These are phyloP conservation scores for Picus viridis DNA, from an alignment of 2,797 vertebrate genomes.

Conservation along the genomic window DNA sequence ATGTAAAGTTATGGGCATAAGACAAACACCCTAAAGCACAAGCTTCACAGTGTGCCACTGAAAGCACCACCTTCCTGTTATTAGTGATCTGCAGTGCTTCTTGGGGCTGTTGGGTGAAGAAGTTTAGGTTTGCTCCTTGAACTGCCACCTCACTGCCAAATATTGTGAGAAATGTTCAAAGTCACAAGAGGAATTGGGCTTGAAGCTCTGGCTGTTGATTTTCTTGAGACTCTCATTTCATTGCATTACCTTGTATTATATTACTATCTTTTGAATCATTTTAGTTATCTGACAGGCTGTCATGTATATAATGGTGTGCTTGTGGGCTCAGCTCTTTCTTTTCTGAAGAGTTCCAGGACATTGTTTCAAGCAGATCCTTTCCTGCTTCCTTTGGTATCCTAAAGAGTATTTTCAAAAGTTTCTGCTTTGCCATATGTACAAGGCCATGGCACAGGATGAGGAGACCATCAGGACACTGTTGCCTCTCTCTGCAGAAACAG, in stretches of 20 bases:
- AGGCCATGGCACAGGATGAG: neutral
- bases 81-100: neutral
- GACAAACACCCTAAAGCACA: neutral
- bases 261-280: neutral
- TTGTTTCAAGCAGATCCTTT: neutral
- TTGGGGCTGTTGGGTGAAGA: neutral
- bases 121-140: neutral
- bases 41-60: neutral
- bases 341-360: neutral
- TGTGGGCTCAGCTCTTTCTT: neutral
- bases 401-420: neutral
- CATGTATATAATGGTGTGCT: neutral
- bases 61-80: neutral
- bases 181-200: neutral
- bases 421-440: neutral
- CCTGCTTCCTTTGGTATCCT: neutral
- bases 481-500: neutral
- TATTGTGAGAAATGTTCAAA: neutral
- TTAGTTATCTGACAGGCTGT: neutral
- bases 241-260: neutral
- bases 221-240: neutral
- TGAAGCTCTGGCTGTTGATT: neutral
- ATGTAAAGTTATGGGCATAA: neutral
- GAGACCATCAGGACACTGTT: accelerated
- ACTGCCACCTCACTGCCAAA: neutral